A percentile compares a stretch with the other conserved stretches of the same genome.
phyloP scores from a whole-genome alignment of 2,888 invertebrate species.

The Parnassius smintheus region DNA sequence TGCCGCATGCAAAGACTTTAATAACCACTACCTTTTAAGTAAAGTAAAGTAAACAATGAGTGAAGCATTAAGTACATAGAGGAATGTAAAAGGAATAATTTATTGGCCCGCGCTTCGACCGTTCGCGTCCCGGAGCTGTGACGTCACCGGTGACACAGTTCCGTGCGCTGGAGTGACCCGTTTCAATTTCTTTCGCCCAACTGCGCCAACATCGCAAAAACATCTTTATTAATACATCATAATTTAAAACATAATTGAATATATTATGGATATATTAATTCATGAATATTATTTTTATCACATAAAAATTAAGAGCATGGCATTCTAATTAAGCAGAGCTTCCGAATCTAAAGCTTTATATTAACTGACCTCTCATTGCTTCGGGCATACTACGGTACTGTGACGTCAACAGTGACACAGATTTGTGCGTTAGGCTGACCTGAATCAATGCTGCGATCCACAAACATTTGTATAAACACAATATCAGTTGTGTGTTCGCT shows the following conservation, averaged over 20 bases:
- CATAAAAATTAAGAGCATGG: too few species aligned
- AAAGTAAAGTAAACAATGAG: slow-evolving; percentile 9
- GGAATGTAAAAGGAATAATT: slow-evolving; percentile 20
- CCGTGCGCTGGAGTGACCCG: slow-evolving; percentile 30
- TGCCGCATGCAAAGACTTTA: too few species aligned
- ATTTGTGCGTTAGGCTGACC: slow-evolving; percentile 29
- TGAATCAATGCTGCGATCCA: slow-evolving; percentile 19
- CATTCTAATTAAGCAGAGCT: too few species aligned
- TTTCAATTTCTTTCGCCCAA: slow-evolving; percentile 18
- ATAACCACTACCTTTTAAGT: too few species aligned
- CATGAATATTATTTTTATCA: too few species aligned
- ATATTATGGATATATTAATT: too few species aligned
- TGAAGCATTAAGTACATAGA: slow-evolving; percentile 3
- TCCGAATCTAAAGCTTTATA: too few species aligned
- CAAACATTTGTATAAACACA: background rate
- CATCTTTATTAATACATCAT: too few species aligned
- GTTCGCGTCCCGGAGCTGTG: slow-evolving; percentile 14
- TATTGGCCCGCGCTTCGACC: slow-evolving; percentile 4
- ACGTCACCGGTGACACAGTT: slow-evolving; percentile 32
- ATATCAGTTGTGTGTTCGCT: too few species aligned
- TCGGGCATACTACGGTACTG: background rate
- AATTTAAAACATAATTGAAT: too few species aligned
- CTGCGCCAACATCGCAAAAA: background rate
- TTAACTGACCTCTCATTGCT: background rate
- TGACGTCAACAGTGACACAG: slow-evolving; percentile 33